Evolutionary conservation across 2,113 vertebrate genomes (phyloP).

Genomic region (Trinectes maculatus): DNA sequence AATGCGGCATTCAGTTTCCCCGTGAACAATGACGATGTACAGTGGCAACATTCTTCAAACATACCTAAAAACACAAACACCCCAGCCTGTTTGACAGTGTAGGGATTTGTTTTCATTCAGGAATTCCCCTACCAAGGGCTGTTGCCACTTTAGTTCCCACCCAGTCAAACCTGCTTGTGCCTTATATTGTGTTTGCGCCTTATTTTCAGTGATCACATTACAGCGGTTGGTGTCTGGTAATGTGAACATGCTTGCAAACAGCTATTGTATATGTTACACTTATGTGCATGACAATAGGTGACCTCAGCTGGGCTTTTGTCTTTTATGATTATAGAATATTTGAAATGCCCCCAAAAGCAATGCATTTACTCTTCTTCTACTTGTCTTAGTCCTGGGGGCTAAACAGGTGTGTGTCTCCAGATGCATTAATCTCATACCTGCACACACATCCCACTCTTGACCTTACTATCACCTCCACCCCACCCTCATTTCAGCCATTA

Average conservation of each 20-base stretch:
- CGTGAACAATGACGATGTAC: slow-evolving; percentile 63
- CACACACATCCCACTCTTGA: slow-evolving; percentile 48
- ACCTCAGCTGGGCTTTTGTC: slow-evolving; percentile 68
- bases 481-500: slow-evolving; percentile 30
- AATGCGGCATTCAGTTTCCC: slow-evolving; percentile 61
- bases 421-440: slow-evolving; percentile 74
- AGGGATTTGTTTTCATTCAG: slow-evolving; percentile 66
- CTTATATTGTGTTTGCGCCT: slow-evolving; percentile 52
- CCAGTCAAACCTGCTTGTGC: slow-evolving; percentile 63
- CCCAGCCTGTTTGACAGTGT: slow-evolving; percentile 48
- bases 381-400: slow-evolving; percentile 63
- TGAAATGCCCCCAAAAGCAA: slow-evolving; percentile 26
- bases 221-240: slow-evolving; percentile 56
- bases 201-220: slow-evolving; percentile 62
- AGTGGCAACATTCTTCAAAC: slow-evolving; percentile 74
- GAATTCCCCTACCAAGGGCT: slow-evolving; percentile 69
- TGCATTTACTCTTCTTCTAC: slow-evolving; percentile 30
- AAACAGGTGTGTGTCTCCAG: slow-evolving; percentile 74
- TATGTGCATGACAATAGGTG: slow-evolving; percentile 55
- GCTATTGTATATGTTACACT: slow-evolving; percentile 62
- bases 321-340: slow-evolving; percentile 38
- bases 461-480: slow-evolving; percentile 32
- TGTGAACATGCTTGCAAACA: slow-evolving; percentile 60
- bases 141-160: slow-evolving; percentile 56
- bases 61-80: slow-evolving; percentile 68